A percentile compares a stretch with the other conserved stretches of the same genome.
phyloP scores from a whole-genome alignment of 2,888 invertebrate species.

The Polydrusus cervinus region DNA sequence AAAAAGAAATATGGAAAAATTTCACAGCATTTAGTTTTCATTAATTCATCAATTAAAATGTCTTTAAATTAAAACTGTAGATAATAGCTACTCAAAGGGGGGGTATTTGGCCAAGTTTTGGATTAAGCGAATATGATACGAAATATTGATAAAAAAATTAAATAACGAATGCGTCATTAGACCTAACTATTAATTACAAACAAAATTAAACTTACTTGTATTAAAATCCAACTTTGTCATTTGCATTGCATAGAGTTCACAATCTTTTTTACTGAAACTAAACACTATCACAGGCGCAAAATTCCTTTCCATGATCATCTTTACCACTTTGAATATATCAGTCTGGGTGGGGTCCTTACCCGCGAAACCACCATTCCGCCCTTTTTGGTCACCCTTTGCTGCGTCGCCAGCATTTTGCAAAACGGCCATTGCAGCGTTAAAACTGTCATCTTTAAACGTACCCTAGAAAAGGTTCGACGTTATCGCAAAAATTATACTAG shows the following conservation, averaged over 20 bases:
- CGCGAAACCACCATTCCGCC: constrained; percentile 83
- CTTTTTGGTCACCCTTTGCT: constrained; percentile 86
- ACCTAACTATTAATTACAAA: no score
- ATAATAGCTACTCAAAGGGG: no score
- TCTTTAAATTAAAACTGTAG: no score
- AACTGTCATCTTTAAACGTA: constrained; percentile 97
- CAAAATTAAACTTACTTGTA: constrained; percentile 75
- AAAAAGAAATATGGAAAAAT: no score
- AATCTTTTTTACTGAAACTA: constrained; percentile 99
- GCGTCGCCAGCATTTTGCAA: constrained; percentile 88
- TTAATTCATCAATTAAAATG: no score
- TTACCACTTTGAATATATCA: constrained; percentile 97
- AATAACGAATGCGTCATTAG: no score
- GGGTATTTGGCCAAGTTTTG: no score
- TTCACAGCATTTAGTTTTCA: no score
- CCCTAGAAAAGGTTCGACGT: constrained; percentile 74
- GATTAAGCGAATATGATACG: no score
- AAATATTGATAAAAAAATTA: no score
- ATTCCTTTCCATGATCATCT: constrained; percentile 98
- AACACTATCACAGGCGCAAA: constrained; percentile 99
- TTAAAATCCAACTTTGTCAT: constrained; percentile 98
- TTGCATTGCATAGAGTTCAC: constrained; percentile 96
- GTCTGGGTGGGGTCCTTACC: constrained; percentile 79
- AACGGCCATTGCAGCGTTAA: constrained; percentile 96
- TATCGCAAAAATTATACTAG: no score